Base-by-base conservation (phyloP, 2,797 vertebrate species). In the Craterocephalus amniculus region DNA sequence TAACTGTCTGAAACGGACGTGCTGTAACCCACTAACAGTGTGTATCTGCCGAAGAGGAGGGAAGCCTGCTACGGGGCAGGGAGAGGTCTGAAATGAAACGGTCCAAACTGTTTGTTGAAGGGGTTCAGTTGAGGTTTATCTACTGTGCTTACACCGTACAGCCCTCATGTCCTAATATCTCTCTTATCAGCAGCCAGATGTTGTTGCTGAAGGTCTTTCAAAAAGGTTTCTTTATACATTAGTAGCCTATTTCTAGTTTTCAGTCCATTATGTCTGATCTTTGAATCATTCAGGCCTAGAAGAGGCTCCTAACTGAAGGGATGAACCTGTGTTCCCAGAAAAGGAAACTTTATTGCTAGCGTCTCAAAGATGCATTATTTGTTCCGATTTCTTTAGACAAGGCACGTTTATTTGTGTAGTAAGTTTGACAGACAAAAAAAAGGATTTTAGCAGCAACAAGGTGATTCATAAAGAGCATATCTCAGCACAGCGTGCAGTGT, bases 1-100 rank as follows among this genome's bases (percentile, higher is more conserved):
- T 84, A 83, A 92, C 93, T 90, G 89, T 94, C 90, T 90, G 70
- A 13, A 59, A 45, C 49, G 63, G 52, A 72, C 65, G 73, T 24
- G 34, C 67, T 83, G 68, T 85, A 49, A 81, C 86, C 82, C 79
- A 87, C 89, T 92, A 88, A 91, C 87, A 69, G 75, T 73, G 79
- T 69, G 64, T 73, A 38, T 76, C 76, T 71, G 54, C 73, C 77
- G 67, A 58, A 57, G 64, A 57, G 63, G 66, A 78, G 72, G 80
- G 68, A 49, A 29, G 74, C 60, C 71, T 59, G 26, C 66, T 59
- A 27, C 36, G 36, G 72, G 79, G 29, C 4, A 12, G 14, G 48
- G 56, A 34, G 2, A 40, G 54, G 29, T 3, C 2, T 11, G 20
- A 35, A 14, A 4, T 1, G n/a, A 16, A 55, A 29, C 1, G 6